Percentiles rank a stretch among this genome's conserved stretches.
Evolutionary conservation across 2,888 invertebrate genomes (phyloP).

Genomic region (Idaea dimidiata): DNA sequence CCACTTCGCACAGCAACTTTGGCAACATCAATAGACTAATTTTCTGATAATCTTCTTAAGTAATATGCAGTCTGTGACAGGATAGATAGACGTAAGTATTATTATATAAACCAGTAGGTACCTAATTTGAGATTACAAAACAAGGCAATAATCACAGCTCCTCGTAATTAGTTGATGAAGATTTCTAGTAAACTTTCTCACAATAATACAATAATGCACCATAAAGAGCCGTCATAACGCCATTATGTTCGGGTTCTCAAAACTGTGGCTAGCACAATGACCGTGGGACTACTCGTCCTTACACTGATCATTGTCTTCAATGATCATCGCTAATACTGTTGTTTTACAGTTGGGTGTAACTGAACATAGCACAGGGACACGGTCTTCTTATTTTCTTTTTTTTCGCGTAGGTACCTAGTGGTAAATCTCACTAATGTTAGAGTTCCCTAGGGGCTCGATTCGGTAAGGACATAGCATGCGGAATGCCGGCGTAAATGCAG

Average conservation of each 20-base stretch:
- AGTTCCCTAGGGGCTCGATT: no score
- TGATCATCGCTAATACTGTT: neutral
- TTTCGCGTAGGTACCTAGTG: no score
- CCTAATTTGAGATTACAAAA: neutral
- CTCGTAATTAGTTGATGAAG: conserved; percentile 1
- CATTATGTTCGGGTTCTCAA: conserved; percentile 19
- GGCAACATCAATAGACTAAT: neutral
- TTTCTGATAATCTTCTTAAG: neutral
- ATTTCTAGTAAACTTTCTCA: conserved; percentile 20
- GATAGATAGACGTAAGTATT: neutral
- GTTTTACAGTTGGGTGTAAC: neutral
- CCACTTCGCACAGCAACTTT: neutral
- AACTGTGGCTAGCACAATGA: conserved; percentile 22
- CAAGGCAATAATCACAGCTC: neutral
- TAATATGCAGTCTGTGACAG: neutral
- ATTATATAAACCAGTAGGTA: neutral
- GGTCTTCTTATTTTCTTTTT: no score
- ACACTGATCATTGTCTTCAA: conserved; percentile 11
- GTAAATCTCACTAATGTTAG: no score
- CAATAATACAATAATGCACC: conserved; percentile 18
- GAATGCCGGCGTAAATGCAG: no score
- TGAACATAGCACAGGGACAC: no score
- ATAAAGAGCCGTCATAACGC: conserved; percentile 13
- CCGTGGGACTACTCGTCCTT: conserved; percentile 29
- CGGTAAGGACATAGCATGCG: no score